Evolutionary conservation across 2,113 vertebrate genomes (phyloP), one percentile per base, ranked within the genome.

Genomic region (Neogale vison): DNA sequence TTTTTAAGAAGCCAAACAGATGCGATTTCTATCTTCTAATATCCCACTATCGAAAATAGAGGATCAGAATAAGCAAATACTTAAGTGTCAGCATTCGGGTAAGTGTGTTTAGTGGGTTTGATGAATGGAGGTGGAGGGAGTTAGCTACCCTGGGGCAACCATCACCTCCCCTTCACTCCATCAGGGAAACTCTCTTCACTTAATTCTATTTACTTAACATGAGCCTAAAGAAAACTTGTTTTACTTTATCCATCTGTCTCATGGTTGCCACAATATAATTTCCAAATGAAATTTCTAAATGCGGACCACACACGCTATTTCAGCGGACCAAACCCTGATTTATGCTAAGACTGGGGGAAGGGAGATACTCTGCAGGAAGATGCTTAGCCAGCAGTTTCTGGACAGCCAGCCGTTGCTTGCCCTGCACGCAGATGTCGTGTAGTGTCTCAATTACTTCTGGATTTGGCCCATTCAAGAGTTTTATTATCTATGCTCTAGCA

Each of bases 221-320:
- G 21, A 87, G 67, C 81, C 77, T 90, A 97, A 95, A 97, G 97
- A 97, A 97, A 98, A 97, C 95, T 96, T 96, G 84, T 88, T 97
- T 95, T 82, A 96, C 88, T 96, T 89, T 95, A 97, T 86, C 95
- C 90, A 72, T 97, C 90, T 97, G 96, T 96, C 96, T 97, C 86
- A 96, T 39, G 92, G 96, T 85, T 97, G 92, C 96, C 96, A 98
- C 86, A 89, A 93, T 97, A 93, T 83, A 97, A 97, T 91, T 97
- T 97, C 97, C 96, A 79, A 96, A 83, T 83, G 93, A 96, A 97
- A 96, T 96, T 97, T 97, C 96, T 97, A 96, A 95, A 94, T 94
- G 97, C 47, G 82, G 98, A 97, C 97, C 98, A 98, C 97, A 98
- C 98, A 97, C 52, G 42, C 14, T 86, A 98, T 94, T 95, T 97